A percentile compares a stretch with the other conserved stretches of the same genome.
These are phyloP conservation scores for Bufotes viridis DNA, from an alignment of 2,797 vertebrate species.

Conservation along the genomic window DNA sequence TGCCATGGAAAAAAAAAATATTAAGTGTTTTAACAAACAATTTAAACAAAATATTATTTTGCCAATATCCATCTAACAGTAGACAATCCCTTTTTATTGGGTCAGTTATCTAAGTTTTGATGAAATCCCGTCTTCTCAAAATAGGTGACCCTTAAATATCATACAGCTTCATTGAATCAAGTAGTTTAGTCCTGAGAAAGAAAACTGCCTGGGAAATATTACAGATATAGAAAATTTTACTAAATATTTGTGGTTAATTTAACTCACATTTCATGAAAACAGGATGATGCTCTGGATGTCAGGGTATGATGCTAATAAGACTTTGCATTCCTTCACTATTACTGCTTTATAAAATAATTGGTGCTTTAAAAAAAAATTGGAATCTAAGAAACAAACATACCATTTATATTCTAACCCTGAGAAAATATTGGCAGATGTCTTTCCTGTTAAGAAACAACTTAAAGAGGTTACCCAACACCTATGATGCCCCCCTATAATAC, in stretches of 20 bases:
- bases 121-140: not conserved
- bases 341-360: no score
- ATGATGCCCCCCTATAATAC: no score
- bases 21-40: not conserved
- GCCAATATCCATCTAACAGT: not conserved
- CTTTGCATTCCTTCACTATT: not conserved
- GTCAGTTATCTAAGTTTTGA: constrained; percentile 1
- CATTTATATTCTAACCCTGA: not conserved
- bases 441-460: not conserved
- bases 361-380: not conserved
- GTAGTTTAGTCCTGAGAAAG: not conserved
- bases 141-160: not conserved
- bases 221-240: constrained; percentile 10
- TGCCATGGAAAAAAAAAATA: not conserved
- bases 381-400: not conserved
- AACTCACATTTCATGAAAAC: not conserved
- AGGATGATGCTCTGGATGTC: constrained; percentile 4
- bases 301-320: not conserved
- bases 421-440: not conserved
- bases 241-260: constrained; percentile 16
- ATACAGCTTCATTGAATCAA: not conserved
- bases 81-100: constrained; percentile 6
- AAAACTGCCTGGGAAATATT: constrained; percentile 1
- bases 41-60: not conserved
- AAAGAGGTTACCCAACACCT: no score